Percentiles rank a stretch among this genome's conserved stretches.
Evolutionary conservation across 2,113 vertebrate genomes (phyloP).

Genomic region (Laticauda colubrina): DNA sequence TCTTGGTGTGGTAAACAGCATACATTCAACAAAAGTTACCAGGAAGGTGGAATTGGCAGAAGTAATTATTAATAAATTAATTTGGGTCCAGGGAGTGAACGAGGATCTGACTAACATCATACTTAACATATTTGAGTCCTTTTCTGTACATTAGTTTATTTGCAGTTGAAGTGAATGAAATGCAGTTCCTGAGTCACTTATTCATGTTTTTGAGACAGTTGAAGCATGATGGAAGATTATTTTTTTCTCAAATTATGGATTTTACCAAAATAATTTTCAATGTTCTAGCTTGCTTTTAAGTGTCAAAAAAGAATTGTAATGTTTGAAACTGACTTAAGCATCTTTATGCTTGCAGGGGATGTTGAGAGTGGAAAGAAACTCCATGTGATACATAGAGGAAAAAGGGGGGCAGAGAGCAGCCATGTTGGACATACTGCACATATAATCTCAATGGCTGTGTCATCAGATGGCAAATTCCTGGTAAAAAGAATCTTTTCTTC

Average conservation of each 20-base stretch:
- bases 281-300: neutral
- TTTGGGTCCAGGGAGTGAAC: neutral
- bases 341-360: conserved; percentile 77
- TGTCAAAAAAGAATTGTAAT: neutral
- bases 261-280: neutral
- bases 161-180: neutral
- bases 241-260: neutral
- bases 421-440: conserved; percentile 83
- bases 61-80: neutral
- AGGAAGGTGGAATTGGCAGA: neutral
- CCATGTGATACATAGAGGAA: conserved; percentile 78
- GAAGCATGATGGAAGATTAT: neutral
- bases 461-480: conserved; percentile 91
- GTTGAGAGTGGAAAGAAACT: conserved; percentile 85
- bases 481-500: conserved; percentile 59
- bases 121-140: neutral
- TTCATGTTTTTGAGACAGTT: fast-evolving
- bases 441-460: conserved; percentile 90
- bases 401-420: conserved; percentile 77
- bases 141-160: neutral
- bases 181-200: neutral
- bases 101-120: neutral
- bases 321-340: neutral
- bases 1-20: neutral
- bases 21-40: neutral